Evolutionary conservation across 2,113 vertebrate genomes (phyloP).

Genomic region (Callipepla californica): DNA sequence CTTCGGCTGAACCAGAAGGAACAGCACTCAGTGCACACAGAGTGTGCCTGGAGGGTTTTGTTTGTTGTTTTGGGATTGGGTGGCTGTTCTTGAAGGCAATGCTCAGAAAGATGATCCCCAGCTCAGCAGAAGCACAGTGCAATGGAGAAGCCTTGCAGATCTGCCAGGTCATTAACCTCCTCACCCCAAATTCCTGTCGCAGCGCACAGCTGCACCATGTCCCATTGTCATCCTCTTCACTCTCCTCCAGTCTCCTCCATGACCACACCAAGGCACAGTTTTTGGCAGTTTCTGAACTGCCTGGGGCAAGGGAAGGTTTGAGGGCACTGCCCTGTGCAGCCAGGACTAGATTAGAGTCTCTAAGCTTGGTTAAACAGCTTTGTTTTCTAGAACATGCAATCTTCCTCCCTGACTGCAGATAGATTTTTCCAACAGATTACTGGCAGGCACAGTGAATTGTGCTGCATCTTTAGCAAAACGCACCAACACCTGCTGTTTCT

Average conservation of each 20-base stretch:
- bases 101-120: background rate
- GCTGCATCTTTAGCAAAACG: background rate
- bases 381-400: background rate
- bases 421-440: background rate
- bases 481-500: background rate
- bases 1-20: background rate
- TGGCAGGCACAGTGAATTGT: background rate
- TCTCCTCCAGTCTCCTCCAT: background rate
- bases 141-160: background rate
- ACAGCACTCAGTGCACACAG: background rate
- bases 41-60: background rate
- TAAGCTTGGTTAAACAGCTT: background rate
- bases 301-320: background rate
- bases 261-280: background rate
- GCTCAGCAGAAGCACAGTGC: background rate
- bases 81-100: background rate
- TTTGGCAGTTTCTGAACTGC: background rate
- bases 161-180: slow-evolving; percentile 54
- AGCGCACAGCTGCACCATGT: background rate
- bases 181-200: slow-evolving; percentile 52
- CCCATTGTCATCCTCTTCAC: background rate
- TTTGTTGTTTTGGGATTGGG: background rate
- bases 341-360: background rate
- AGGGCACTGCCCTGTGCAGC: too few relatives aligned
- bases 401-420: background rate